phyloP scores from a whole-genome alignment of 2,888 invertebrate species.

The Stramonita haemastoma region DNA sequence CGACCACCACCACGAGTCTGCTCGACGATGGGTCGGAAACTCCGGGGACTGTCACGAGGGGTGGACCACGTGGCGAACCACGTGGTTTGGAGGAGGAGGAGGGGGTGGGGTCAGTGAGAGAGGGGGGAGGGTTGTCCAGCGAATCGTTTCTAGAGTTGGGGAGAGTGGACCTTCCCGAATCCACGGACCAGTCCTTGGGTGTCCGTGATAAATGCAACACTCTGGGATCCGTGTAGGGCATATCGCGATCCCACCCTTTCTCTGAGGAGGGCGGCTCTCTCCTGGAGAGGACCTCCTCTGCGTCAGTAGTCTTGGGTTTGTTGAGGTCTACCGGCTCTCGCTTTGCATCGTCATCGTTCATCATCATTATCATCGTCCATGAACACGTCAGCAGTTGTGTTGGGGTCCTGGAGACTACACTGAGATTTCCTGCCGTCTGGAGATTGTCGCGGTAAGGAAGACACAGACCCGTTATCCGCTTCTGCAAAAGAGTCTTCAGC shows the following conservation, averaged over 20 bases:
- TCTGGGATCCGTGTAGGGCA: background rate
- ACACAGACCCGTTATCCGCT: background rate
- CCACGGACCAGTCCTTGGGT: conserved; percentile 39
- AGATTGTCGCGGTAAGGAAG: background rate
- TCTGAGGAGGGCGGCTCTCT: no score
- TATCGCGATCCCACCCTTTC: background rate
- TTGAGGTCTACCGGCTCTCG: background rate
- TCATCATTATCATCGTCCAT: no score
- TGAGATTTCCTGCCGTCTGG: background rate
- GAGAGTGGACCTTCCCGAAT: conserved; percentile 44
- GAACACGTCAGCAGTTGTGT: background rate
- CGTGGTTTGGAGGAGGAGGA: background rate
- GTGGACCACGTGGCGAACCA: no score
- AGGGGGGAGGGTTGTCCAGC: conserved; percentile 27
- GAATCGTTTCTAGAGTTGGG: conserved; percentile 41
- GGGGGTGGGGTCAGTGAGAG: background rate
- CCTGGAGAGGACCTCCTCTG: background rate
- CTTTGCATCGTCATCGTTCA: background rate
- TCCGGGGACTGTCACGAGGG: conserved; percentile 27
- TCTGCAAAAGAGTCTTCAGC: background rate
- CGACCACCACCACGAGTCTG: background rate
- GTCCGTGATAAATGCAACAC: background rate
- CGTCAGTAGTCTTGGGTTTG: background rate
- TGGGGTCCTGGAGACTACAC: background rate
- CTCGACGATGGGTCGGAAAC: conserved; percentile 23